A percentile compares a stretch with the other conserved stretches of the same genome.
Conservation (phyloP, 2,888 invertebrate genomes). For the Metallyticus violacea region DNA sequence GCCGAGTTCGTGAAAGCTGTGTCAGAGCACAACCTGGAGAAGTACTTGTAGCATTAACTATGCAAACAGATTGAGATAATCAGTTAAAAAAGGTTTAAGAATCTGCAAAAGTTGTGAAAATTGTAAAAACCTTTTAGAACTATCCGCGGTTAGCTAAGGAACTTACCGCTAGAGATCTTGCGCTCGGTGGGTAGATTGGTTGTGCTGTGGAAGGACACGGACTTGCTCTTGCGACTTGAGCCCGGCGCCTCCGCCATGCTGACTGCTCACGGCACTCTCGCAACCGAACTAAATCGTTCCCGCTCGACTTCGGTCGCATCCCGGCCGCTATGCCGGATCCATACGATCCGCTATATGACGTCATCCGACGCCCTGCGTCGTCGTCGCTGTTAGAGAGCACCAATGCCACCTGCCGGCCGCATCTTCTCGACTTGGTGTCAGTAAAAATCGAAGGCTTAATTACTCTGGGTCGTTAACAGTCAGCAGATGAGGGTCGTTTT, state of each 20-base stretch:
- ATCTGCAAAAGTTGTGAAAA: background rate
- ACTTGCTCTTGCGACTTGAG: conserved; percentile 36
- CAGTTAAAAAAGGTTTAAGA: background rate
- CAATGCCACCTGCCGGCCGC: background rate
- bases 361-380: background rate
- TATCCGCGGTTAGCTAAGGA: background rate
- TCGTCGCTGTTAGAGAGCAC: background rate
- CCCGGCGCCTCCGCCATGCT: background rate
- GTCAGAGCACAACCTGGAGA: background rate
- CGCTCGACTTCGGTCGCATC: background rate
- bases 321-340: background rate
- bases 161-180: conserved; percentile 54
- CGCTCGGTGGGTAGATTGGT: conserved; percentile 45
- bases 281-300: background rate
- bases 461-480: background rate
- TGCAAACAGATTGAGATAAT: background rate
- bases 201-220: conserved; percentile 42
- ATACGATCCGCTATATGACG: background rate
- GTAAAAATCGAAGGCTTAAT: background rate
- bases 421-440: background rate
- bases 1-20: background rate
- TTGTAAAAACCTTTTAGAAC: no score
- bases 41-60: background rate
- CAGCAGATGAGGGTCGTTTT: background rate
- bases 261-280: background rate